Base-by-base conservation (phyloP, 2,888 invertebrate species). In the Pseudolycoriella hygida region DNA sequence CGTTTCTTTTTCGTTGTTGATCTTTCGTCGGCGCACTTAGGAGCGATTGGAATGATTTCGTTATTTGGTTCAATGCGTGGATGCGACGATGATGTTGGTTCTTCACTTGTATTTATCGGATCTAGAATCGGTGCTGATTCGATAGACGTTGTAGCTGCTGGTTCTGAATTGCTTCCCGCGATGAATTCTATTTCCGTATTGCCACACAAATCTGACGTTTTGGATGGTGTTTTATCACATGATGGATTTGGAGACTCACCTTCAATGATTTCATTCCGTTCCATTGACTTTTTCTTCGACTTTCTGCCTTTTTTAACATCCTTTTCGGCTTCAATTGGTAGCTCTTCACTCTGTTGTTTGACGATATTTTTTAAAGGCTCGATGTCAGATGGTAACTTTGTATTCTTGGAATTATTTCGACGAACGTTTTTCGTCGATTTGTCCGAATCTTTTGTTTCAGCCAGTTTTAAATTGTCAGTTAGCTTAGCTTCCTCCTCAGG, bases 1-100 rank as follows among this genome's bases (percentile, higher is more conserved):
- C 63, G 55, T 1, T 58, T 52, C 3, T 63, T 53, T 43, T 58
- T 60, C 44, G 56, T 57, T 2, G 53, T 46, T 6, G n/a, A n/a
- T n/a, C n/a, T n/a, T n/a, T n/a, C n/a, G 50, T 45, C 10, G 58
- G 56, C 10, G 49, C 30, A 17, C 46, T 41, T 39, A 11, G 42
- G 31, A 11, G 6, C 41, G 32, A 18, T 15, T 30, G n/a, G 12
- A 14, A 14, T 12, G 34, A 34, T 34, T 34, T 14, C 34, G 34
- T 14, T 34, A 12, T 38, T 47, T 42, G 30, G 17, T 11, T 44
- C 19, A 20, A 17, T 10, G 15, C 38, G 14, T 38, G 18, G 25
- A 25, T 25, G 25, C 25, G 25, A 6, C 25, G 25, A n/a, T 8
- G 25, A 25, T 6, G 25, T 25, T 25, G 4, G 4, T 25, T 8